Conservation (phyloP, 2,797 vertebrate genomes). For the Peromyscus aztecus region DNA sequence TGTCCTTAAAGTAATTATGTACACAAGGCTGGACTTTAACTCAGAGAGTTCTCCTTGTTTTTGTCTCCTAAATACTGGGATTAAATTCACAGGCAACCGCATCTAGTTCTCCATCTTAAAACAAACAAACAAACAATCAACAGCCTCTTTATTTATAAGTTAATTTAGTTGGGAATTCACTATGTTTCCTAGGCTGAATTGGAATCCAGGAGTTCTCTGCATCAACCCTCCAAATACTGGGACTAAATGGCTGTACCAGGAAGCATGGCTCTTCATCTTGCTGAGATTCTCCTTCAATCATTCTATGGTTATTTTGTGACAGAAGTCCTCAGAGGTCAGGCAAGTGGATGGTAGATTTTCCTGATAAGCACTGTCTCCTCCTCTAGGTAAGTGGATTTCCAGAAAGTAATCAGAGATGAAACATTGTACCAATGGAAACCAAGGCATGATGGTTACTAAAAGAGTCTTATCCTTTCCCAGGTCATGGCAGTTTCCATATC, state of each 20-base stretch:
- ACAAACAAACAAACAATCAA: no score
- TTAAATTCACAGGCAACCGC: background rate
- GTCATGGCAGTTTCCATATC: background rate
- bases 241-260: background rate
- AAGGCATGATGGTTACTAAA: background rate
- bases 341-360: background rate
- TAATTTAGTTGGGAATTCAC: background rate
- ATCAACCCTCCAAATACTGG: background rate
- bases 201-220: background rate
- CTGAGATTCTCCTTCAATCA: background rate
- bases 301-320: background rate
- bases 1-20: background rate
- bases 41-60: background rate
- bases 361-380: background rate
- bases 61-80: background rate
- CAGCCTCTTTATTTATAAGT: background rate
- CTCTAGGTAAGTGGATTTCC: background rate
- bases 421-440: background rate
- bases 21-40: background rate
- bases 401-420: background rate
- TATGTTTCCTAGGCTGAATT: no score
- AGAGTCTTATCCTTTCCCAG: background rate
- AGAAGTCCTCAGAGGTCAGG: background rate
- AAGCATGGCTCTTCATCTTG: background rate
- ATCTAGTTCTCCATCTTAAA: no score